Conservation (phyloP, 2,888 invertebrate genomes). For the Hipparchia semele region DNA sequence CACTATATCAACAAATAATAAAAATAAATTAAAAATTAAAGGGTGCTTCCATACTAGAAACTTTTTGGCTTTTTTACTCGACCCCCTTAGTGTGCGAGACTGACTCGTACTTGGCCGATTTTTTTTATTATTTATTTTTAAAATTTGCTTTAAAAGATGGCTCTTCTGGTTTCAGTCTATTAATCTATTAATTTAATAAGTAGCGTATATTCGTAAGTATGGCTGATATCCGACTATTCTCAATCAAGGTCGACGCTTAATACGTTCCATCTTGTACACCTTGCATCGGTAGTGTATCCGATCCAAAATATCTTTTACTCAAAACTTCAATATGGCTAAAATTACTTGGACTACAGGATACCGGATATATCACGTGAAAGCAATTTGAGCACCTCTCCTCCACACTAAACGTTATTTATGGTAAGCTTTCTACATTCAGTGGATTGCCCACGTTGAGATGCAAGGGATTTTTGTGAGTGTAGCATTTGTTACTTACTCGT, state of each 20-base stretch:
- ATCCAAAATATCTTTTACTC: constrained; percentile 56
- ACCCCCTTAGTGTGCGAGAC: no score
- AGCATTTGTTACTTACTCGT: constrained; percentile 1
- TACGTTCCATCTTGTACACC: background rate
- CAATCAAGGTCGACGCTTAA: background rate
- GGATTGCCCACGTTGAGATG: constrained; percentile 71
- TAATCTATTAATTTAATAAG: no score
- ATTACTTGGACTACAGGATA: constrained; percentile 59
- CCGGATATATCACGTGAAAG: constrained; percentile 77
- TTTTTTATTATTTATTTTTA: no score
- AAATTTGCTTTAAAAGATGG: no score
- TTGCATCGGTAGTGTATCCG: constrained; percentile 22
- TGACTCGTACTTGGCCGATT: no score
- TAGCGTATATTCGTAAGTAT: background rate
- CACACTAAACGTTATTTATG: constrained; percentile 80
- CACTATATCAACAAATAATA: no score
- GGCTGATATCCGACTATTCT: background rate
- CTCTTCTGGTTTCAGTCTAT: no score
- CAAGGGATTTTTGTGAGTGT: constrained; percentile 64
- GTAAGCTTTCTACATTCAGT: constrained; percentile 73
- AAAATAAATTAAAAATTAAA: no score
- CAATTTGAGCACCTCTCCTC: constrained; percentile 78
- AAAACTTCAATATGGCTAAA: constrained; percentile 77
- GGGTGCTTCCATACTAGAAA: no score
- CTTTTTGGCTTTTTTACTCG: no score